phyloP scores from a whole-genome alignment of 1,140 invertebrate species.

The Micrasema minimum region DNA sequence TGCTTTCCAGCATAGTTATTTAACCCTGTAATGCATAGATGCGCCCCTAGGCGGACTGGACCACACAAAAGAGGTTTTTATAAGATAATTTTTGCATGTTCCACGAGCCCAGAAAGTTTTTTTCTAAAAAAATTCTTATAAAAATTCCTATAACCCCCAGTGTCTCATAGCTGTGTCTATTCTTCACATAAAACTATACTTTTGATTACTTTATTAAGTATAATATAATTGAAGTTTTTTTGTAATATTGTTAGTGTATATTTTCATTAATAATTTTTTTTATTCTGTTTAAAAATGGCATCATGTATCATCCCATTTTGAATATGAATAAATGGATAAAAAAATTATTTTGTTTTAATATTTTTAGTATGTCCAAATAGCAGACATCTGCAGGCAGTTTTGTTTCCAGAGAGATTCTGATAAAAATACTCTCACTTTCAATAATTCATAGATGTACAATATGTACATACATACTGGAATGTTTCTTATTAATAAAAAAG shows the following conservation, averaged over 20 bases:
- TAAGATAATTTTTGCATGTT: no score
- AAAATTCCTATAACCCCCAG: no score
- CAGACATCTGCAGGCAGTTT: not conserved
- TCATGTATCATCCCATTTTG: constrained; percentile 27
- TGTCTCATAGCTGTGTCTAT: no score
- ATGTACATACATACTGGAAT: not conserved
- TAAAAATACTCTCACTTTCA: not conserved
- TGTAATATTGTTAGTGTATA: constrained; percentile 19
- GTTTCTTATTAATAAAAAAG: not conserved
- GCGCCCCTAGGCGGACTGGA: no score
- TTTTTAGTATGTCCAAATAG: not conserved
- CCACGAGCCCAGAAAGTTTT: no score
- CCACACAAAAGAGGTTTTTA: no score
- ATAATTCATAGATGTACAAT: not conserved
- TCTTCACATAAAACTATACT: no score
- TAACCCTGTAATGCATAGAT: no score
- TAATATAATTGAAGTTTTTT: no score
- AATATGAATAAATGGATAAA: constrained; percentile 38
- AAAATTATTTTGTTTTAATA: constrained; percentile 10
- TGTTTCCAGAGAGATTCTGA: not conserved
- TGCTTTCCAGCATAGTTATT: no score
- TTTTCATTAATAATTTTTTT: constrained; percentile 17
- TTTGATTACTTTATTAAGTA: no score
- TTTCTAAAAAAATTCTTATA: no score
- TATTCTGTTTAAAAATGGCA: constrained; percentile 30